These are phyloP conservation scores for Syngnathoides biaculeatus DNA, from an alignment of 2,113 vertebrate genomes.

Conservation along the genomic window DNA sequence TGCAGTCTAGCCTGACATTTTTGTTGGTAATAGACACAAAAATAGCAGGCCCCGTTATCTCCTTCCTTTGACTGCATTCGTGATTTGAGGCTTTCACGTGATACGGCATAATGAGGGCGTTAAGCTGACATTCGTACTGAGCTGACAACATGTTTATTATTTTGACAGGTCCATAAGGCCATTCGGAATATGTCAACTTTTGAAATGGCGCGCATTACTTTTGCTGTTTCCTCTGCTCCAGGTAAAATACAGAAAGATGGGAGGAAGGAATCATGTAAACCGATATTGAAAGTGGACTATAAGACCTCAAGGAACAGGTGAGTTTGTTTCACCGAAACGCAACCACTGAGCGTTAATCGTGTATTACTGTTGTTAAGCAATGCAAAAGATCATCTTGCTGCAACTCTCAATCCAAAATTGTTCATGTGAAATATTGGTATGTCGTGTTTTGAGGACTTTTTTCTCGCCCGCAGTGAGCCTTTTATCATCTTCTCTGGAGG, in stretches of 20 bases:
- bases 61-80: no score
- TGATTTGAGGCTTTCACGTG: no score
- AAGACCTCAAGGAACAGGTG: constrained; percentile 94
- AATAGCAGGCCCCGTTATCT: no score
- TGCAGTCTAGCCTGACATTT: no score
- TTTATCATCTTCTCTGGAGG: constrained; percentile 97
- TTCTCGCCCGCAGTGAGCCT: constrained; percentile 78
- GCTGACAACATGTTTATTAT: no score
- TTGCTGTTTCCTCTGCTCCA: constrained; percentile 40
- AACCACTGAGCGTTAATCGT: not conserved
- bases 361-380: not conserved
- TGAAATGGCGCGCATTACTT: not conserved
- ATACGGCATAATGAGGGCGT: no score
- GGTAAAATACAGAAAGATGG: constrained; percentile 92
- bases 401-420: no score
- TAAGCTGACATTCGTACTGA: no score
- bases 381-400: not conserved
- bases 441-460: not conserved
- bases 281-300: constrained; percentile 97
- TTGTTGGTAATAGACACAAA: no score
- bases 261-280: constrained; percentile 95
- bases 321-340: constrained; percentile 8
- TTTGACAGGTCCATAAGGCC: no score
- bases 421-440: not conserved
- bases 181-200: no score